Evolutionary conservation across 2,888 invertebrate species (phyloP).

Genomic region (Andrena bicolor): DNA sequence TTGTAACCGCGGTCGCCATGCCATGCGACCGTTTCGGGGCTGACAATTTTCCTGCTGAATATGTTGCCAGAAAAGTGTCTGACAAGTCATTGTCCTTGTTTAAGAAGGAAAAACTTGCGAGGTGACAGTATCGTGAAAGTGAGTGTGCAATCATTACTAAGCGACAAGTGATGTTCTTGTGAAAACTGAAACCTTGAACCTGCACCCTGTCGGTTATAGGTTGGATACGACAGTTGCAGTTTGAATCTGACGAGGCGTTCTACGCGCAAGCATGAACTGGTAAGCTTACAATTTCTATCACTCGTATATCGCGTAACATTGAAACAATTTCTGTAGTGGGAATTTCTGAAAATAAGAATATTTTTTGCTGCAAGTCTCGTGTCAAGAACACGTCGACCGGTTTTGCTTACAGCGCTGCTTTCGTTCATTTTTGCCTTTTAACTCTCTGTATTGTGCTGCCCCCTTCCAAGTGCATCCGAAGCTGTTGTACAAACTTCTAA

Average conservation of each 20-base stretch:
- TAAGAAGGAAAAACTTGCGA: conserved; percentile 9
- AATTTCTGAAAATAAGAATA: conserved; percentile 12
- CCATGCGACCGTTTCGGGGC: conserved; percentile 66
- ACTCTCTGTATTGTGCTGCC: conserved; percentile 36
- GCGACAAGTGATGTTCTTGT: conserved; percentile 43
- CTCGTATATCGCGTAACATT: background rate
- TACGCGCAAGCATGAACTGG: background rate
- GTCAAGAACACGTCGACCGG: conserved; percentile 71
- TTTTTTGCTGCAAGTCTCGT: conserved; percentile 60
- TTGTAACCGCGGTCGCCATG: conserved; percentile 70
- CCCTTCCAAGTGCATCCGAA: conserved; percentile 18
- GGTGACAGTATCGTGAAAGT: conserved; percentile 41
- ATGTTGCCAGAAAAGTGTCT: conserved; percentile 35
- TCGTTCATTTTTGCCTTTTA: conserved; percentile 19
- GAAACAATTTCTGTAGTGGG: background rate
- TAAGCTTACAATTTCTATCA: conserved; percentile 28
- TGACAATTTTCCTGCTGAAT: conserved; percentile 49
- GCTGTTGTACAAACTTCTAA: conserved; percentile 7
- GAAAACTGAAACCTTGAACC: conserved; percentile 45
- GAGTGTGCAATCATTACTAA: conserved; percentile 42
- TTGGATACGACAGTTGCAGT: conserved; percentile 59
- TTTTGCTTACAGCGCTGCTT: conserved; percentile 69
- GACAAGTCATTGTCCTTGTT: conserved; percentile 11
- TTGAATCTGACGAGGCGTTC: conserved; percentile 50
- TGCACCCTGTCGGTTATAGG: conserved; percentile 57